These are phyloP conservation scores for Craseonycteris thonglongyai DNA, from an alignment of 2,113 vertebrate genomes.

Conservation along the genomic window DNA sequence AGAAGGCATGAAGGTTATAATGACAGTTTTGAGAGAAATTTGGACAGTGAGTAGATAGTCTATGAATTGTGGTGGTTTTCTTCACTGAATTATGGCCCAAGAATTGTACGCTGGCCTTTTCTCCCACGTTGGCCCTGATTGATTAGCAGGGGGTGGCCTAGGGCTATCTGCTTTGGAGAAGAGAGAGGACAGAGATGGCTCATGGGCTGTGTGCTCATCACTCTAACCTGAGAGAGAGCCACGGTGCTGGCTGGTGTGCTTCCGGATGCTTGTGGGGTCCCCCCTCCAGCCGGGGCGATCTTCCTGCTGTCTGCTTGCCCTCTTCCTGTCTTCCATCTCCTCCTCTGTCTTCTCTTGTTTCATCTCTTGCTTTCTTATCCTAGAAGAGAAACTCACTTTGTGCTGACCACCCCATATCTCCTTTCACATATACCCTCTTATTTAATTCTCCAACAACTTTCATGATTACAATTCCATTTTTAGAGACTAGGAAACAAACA, in stretches of 20 bases:
- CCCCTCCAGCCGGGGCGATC: not conserved
- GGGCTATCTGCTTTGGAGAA: not conserved
- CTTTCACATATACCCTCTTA: not conserved
- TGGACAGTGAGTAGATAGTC: not conserved
- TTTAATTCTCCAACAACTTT: not conserved
- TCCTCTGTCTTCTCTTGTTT: not conserved
- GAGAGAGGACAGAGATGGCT: not conserved
- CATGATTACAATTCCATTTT: not conserved
- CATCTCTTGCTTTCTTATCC: not conserved
- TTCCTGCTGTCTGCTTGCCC: fast-evolving
- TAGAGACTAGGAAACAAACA: not conserved
- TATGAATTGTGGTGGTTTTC: not conserved
- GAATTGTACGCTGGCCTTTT: not conserved
- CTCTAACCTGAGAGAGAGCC: not conserved
- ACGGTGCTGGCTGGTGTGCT: too few relatives aligned
- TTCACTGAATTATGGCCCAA: not conserved
- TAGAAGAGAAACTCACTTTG: not conserved
- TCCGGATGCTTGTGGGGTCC: not conserved
- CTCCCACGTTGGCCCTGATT: not conserved
- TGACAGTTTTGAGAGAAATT: not conserved
- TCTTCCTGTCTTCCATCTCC: not conserved
- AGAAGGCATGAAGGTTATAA: not conserved
- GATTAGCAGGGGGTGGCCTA: not conserved
- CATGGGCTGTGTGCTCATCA: not conserved
- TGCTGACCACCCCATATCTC: not conserved